Evolutionary conservation across 2,797 vertebrate species (phyloP).

Genomic region (Coracias cyanogaster): DNA sequence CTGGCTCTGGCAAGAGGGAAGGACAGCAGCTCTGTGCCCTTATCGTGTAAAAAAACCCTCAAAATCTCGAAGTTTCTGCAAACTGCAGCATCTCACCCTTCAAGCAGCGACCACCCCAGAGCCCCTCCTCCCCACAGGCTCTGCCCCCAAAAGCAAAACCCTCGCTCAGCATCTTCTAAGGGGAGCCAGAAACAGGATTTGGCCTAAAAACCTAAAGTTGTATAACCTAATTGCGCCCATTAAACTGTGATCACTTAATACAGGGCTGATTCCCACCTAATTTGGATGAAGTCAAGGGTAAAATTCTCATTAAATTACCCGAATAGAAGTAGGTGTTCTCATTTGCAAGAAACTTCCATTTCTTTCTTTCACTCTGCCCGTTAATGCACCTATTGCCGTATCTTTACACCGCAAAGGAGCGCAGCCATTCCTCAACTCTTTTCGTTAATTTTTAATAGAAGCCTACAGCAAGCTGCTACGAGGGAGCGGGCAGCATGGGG

Average conservation of each 20-base stretch:
- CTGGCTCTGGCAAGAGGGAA: background rate
- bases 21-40: background rate
- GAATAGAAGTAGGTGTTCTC: background rate
- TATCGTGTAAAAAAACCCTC: background rate
- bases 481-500: background rate
- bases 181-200: background rate
- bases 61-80: background rate
- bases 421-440: background rate
- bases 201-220: background rate
- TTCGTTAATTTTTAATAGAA: background rate
- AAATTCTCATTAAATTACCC: background rate
- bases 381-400: background rate
- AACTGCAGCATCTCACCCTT: background rate
- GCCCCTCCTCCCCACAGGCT: background rate
- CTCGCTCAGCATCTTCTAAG: background rate
- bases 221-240: background rate
- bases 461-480: background rate
- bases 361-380: background rate
- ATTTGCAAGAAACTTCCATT: background rate
- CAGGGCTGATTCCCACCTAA: background rate
- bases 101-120: accelerated
- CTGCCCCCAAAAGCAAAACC: background rate
- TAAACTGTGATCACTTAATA: background rate
- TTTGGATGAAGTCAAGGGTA: background rate
- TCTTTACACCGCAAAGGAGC: background rate